A percentile compares a stretch with the other conserved stretches of the same genome.
phyloP scores from a whole-genome alignment of 2,888 invertebrate species.

The Rotaria sp. region DNA sequence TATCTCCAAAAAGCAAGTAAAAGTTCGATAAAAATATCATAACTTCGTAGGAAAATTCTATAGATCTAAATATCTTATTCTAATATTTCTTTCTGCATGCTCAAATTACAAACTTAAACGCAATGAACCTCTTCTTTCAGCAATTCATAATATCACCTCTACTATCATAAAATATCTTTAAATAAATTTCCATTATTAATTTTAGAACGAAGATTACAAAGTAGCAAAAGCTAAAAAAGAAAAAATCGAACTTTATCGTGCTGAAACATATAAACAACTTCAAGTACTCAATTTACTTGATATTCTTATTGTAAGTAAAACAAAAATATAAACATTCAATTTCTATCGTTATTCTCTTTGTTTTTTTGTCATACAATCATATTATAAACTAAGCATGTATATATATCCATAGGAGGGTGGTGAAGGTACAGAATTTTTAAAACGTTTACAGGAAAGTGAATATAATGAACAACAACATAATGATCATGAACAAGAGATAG shows the following conservation, averaged over 20 bases:
- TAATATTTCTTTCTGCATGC: too few species aligned
- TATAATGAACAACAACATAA: not conserved
- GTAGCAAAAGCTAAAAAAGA: conserved; percentile 78
- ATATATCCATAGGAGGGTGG: conserved; percentile 9
- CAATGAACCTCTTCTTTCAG: too few species aligned
- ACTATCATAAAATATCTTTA: too few species aligned
- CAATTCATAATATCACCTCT: too few species aligned
- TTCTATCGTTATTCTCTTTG: not conserved
- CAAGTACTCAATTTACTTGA: conserved; percentile 73
- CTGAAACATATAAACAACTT: conserved; percentile 65
- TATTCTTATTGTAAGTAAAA: conserved; percentile 64
- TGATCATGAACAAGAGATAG: not conserved
- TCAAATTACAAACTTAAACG: too few species aligned
- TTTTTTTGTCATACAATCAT: not conserved
- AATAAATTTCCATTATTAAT: not conserved
- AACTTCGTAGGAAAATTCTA: too few species aligned
- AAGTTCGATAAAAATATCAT: too few species aligned
- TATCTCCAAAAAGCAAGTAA: too few species aligned
- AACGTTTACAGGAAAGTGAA: not conserved
- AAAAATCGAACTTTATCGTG: conserved; percentile 76
- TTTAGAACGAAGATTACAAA: conserved; percentile 72
- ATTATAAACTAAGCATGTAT: not conserved
- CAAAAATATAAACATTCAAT: not conserved
- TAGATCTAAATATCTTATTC: too few species aligned
- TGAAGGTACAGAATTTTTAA: conserved; percentile 16